phyloP scores from a whole-genome alignment of 1,140 invertebrate genomes.

The Drosophila albomicans region DNA sequence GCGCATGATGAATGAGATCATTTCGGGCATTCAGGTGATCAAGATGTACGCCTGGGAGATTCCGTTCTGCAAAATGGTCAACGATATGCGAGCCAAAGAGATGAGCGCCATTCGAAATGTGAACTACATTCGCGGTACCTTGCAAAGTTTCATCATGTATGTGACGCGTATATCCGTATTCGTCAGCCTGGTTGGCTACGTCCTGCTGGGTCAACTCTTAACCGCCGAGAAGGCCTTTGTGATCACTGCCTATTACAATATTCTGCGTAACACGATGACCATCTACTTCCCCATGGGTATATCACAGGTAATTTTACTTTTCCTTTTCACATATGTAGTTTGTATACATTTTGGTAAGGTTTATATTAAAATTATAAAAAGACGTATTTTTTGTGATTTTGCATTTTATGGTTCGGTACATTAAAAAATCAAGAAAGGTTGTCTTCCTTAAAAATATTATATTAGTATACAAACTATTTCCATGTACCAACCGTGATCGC shows the following conservation, averaged over 20 bases:
- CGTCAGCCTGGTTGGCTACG: slow-evolving; percentile 90
- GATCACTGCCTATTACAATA: slow-evolving; percentile 90
- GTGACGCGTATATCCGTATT: slow-evolving; percentile 92
- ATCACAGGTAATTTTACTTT: slow-evolving; percentile 80
- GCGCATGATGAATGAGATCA: slow-evolving; percentile 95
- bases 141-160: slow-evolving; percentile 91
- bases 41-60: slow-evolving; percentile 97
- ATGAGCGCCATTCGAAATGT: slow-evolving; percentile 88
- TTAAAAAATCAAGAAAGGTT: too few species aligned
- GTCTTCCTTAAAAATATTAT: too few species aligned
- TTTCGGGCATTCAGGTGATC: slow-evolving; percentile 94
- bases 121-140: slow-evolving; percentile 90
- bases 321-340: too few species aligned
- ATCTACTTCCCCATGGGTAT: slow-evolving; percentile 90
- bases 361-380: too few species aligned
- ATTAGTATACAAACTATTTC: too few species aligned
- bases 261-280: slow-evolving; percentile 90
- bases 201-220: slow-evolving; percentile 87
- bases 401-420: too few species aligned
- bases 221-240: slow-evolving; percentile 90
- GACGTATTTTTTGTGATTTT: too few species aligned
- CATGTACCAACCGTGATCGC: too few species aligned
- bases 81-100: slow-evolving; percentile 86
- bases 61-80: slow-evolving; percentile 89
- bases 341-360: too few species aligned